phyloP scores from a whole-genome alignment of 2,888 invertebrate species.

The Penaeus monodon region DNA sequence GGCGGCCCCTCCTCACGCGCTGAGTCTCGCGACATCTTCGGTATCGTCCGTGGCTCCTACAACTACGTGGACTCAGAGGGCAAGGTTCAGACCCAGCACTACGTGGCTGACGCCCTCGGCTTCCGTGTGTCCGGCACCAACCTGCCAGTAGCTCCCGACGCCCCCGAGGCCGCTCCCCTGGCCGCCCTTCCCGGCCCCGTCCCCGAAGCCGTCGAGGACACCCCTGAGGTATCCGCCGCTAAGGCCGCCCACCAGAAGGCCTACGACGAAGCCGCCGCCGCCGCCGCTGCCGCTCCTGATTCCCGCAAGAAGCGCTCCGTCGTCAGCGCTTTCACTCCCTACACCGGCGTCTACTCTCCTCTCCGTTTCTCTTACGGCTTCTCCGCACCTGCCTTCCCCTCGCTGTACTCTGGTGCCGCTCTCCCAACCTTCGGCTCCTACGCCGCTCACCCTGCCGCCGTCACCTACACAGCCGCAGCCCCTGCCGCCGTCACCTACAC shows the following conservation, averaged over 20 bases:
- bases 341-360: too few relatives aligned
- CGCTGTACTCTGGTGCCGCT: too few relatives aligned
- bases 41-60: slow-evolving; percentile 71
- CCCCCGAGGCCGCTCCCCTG: neutral
- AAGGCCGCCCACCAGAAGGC: slow-evolving; percentile 59
- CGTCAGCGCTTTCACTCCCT: too few relatives aligned
- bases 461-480: too few relatives aligned
- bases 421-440: too few relatives aligned
- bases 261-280: slow-evolving; percentile 62
- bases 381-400: too few relatives aligned
- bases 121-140: slow-evolving; percentile 71
- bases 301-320: too few relatives aligned
- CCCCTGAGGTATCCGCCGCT: slow-evolving; percentile 46
- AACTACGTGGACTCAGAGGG: slow-evolving; percentile 72
- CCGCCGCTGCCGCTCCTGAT: slow-evolving; percentile 66
- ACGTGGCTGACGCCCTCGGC: slow-evolving; percentile 70
- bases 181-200: neutral
- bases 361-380: too few relatives aligned
- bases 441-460: too few relatives aligned
- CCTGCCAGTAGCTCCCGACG: slow-evolving; percentile 68
- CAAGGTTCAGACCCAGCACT: slow-evolving; percentile 69
- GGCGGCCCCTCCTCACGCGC: slow-evolving; percentile 64
- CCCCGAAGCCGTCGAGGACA: neutral
- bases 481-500: too few relatives aligned
- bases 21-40: slow-evolving; percentile 68